Evolutionary conservation across 2,888 invertebrate species (phyloP).

Genomic region (Microctonus aethiopoides): DNA sequence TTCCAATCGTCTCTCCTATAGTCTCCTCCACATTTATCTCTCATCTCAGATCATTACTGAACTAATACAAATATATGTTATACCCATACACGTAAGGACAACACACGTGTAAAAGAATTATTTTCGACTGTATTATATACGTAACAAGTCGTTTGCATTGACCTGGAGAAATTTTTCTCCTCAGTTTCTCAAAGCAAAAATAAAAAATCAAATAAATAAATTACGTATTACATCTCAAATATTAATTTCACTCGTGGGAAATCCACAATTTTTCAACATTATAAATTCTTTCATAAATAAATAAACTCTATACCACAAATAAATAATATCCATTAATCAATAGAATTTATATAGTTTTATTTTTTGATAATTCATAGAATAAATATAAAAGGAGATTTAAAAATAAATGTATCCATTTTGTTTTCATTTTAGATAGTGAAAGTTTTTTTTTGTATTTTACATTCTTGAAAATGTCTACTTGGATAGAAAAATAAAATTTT

Average conservation of each 20-base stretch:
- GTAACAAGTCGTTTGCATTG: constrained; percentile 1
- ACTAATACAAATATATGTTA: background rate
- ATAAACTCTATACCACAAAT: background rate
- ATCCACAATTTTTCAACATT: too few species aligned
- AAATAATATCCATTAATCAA: background rate
- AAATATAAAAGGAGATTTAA: background rate
- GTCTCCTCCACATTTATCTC: background rate
- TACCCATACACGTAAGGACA: background rate
- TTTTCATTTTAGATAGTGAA: background rate
- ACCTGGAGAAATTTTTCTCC: background rate
- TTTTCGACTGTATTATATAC: background rate
- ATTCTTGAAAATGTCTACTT: background rate
- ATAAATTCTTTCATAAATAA: background rate
- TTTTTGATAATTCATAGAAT: too few species aligned
- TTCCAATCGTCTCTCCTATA: background rate
- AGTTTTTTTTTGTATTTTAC: background rate
- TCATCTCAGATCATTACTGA: background rate
- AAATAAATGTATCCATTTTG: background rate
- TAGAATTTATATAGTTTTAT: too few species aligned
- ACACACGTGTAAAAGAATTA: background rate
- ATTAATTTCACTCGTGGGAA: background rate
- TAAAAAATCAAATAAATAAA: background rate
- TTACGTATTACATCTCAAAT: background rate
- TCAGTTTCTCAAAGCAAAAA: background rate
- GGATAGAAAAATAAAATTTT: background rate